phyloP scores from a whole-genome alignment of 2,888 invertebrate species.

The Hypena proboscidalis region DNA sequence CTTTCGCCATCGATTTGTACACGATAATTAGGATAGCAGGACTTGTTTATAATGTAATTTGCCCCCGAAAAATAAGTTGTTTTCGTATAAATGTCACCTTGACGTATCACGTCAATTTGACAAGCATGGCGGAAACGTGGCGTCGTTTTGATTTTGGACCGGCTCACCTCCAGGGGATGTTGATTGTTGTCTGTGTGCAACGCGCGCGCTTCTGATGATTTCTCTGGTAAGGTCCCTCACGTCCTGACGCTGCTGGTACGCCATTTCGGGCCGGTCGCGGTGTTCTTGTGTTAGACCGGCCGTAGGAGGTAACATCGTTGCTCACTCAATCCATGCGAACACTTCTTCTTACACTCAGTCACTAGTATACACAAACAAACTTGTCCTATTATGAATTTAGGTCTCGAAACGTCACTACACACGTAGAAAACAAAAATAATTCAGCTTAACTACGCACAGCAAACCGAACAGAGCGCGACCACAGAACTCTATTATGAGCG shows the following conservation, averaged over 20 bases:
- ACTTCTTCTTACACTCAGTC: slow-evolving; percentile 55
- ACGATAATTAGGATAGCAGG: slow-evolving; percentile 28
- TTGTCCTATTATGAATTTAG: slow-evolving; percentile 40
- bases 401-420: slow-evolving; percentile 36
- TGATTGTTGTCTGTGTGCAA: slow-evolving; percentile 72
- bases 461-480: slow-evolving; percentile 74
- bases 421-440: slow-evolving; percentile 60
- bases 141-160: slow-evolving; percentile 74
- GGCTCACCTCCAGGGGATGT: slow-evolving; percentile 82
- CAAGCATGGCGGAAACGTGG: slow-evolving; percentile 85
- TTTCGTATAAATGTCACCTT: slow-evolving; percentile 83
- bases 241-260: slow-evolving; percentile 78
- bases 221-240: slow-evolving; percentile 78
- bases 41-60: slow-evolving; percentile 53
- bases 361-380: slow-evolving; percentile 50
- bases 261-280: slow-evolving; percentile 80
- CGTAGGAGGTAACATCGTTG: slow-evolving; percentile 81
- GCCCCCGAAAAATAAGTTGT: slow-evolving; percentile 66
- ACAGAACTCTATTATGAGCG: too few relatives aligned
- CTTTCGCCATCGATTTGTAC: slow-evolving; percentile 38
- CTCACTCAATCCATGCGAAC: slow-evolving; percentile 76
- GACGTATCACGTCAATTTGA: slow-evolving; percentile 84
- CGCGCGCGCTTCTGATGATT: slow-evolving; percentile 76
- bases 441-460: slow-evolving; percentile 64
- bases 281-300: slow-evolving; percentile 80